phyloP scores from a whole-genome alignment of 2,888 invertebrate species.

The Labia minor region DNA sequence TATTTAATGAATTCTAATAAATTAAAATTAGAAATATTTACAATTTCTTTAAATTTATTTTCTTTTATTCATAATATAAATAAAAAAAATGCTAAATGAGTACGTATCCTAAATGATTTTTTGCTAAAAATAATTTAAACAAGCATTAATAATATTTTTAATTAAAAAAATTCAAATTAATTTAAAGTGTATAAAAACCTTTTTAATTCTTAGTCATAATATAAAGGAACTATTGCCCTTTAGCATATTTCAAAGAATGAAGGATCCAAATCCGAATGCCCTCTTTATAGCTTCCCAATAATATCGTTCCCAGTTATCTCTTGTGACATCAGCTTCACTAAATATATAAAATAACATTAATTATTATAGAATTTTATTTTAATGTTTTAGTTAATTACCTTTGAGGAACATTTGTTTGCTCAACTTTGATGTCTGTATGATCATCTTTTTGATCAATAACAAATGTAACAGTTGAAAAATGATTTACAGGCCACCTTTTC shows the following conservation, averaged over 20 bases:
- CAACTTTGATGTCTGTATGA: conserved; percentile 70
- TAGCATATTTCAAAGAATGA: conserved; percentile 34
- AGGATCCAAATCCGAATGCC: conserved; percentile 80
- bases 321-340: conserved; percentile 64
- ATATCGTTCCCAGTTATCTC: conserved; percentile 82
- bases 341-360: conserved; percentile 26
- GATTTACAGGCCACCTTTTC: conserved; percentile 87
- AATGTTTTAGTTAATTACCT: conserved; percentile 35
- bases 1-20: too few species aligned
- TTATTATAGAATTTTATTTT: background rate
- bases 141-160: too few species aligned
- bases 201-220: too few species aligned
- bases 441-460: conserved; percentile 78
- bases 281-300: conserved; percentile 93
- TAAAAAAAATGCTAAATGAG: too few species aligned
- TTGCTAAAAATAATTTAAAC: too few species aligned
- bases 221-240: too few species aligned
- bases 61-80: too few species aligned
- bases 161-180: too few species aligned
- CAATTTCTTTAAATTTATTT: too few species aligned
- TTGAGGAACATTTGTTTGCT: conserved; percentile 75
- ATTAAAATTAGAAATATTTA: too few species aligned
- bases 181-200: too few species aligned
- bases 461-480: conserved; percentile 80
- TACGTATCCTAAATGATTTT: too few species aligned